A percentile compares a stretch with the other conserved stretches of the same genome.
Conservation (phyloP, 1,140 invertebrate species). For the Rhizoglyphus robini region DNA sequence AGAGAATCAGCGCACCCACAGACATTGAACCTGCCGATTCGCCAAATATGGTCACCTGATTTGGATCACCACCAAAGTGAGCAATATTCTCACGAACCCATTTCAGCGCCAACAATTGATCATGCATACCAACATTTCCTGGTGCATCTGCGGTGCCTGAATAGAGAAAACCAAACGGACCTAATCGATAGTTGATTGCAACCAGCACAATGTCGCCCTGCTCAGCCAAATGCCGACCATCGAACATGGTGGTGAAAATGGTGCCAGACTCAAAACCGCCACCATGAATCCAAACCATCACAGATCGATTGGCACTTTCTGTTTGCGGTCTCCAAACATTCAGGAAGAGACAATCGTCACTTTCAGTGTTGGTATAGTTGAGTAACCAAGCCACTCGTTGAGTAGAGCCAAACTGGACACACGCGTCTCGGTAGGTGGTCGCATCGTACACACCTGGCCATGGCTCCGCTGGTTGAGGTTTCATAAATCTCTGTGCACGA, state of each 20-base stretch:
- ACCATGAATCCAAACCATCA: no score
- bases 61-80: no score
- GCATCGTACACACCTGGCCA: no score
- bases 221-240: conserved; percentile 66
- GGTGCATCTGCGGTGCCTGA: not conserved
- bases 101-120: conserved; percentile 29
- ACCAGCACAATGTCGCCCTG: conserved; percentile 46
- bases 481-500: not conserved
- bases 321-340: conserved; percentile 31
- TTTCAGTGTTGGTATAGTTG: no score
- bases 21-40: conserved; percentile 33
- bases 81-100: conserved; percentile 31
- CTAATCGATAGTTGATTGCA: conserved; percentile 43
- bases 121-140: not conserved
- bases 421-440: not conserved
- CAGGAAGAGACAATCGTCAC: conserved; percentile 33
- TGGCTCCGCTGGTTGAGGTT: not conserved
- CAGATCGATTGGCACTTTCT: not conserved
- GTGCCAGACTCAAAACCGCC: conserved; percentile 16
- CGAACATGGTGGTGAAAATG: conserved; percentile 8
- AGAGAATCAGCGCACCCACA: conserved; percentile 31
- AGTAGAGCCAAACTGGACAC: not conserved
- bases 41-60: conserved; percentile 39
- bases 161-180: conserved; percentile 19
- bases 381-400: no score